Evolutionary conservation across 2,113 vertebrate species (phyloP).

Genomic region (Hylia prasina): DNA sequence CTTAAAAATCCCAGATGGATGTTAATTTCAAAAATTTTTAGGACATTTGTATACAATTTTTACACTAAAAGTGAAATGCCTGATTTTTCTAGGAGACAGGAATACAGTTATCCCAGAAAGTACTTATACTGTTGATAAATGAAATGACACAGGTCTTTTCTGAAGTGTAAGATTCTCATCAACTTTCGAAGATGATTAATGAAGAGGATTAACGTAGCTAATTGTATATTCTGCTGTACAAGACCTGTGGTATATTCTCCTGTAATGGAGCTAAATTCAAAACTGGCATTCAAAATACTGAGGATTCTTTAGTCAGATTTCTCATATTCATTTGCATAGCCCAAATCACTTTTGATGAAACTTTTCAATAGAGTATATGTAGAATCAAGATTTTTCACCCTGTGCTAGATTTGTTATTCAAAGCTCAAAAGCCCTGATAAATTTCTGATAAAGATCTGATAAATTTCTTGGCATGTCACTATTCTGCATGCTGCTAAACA

Average conservation of each 20-base stretch:
- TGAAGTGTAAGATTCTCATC: background rate
- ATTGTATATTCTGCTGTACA: no score
- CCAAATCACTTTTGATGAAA: background rate
- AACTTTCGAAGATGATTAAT: background rate
- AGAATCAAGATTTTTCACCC: background rate
- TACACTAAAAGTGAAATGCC: background rate
- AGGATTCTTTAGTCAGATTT: background rate
- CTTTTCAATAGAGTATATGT: background rate
- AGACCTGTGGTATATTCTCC: background rate
- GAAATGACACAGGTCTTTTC: background rate
- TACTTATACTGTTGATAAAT: background rate
- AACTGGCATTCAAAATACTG: background rate
- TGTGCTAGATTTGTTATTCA: background rate
- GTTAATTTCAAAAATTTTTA: background rate
- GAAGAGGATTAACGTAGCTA: background rate
- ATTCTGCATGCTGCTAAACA: background rate
- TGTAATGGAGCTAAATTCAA: background rate
- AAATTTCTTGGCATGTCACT: background rate
- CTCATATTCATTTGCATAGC: background rate
- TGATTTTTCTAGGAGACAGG: background rate
- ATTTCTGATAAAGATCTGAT: background rate
- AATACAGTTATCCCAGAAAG: background rate
- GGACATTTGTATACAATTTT: background rate
- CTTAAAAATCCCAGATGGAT: rapidly evolving
- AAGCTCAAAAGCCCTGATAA: background rate